These are phyloP conservation scores for Macrotrachela quadricornifera DNA, from an alignment of 1,140 invertebrate genomes.

Conservation along the genomic window DNA sequence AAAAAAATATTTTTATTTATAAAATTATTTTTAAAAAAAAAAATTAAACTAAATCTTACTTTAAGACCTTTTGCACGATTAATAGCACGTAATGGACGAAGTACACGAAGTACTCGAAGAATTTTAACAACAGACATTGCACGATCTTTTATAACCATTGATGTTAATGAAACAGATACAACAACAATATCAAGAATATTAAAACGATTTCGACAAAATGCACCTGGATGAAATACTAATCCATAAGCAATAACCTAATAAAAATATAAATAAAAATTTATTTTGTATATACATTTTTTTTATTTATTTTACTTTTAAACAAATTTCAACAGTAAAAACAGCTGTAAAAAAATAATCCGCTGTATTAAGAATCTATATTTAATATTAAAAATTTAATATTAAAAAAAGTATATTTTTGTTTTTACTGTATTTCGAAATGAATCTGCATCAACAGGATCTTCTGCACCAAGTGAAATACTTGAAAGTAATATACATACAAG, in stretches of 20 bases:
- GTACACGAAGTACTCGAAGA: conserved; percentile 81
- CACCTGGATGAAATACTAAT: conserved; percentile 81
- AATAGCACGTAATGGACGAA: conserved; percentile 89
- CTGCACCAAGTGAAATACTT: conserved; percentile 85
- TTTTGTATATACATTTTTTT: not conserved
- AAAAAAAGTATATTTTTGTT: not conserved
- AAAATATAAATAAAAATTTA: not conserved
- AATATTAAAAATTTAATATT: conserved; percentile 7
- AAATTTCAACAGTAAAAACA: conserved; percentile 91
- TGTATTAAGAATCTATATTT: conserved; percentile 63
- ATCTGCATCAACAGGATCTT: conserved; percentile 67
- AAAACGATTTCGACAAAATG: conserved; percentile 92
- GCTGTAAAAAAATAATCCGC: conserved; percentile 97
- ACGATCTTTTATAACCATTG: conserved; percentile 57
- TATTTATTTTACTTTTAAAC: conserved; percentile 47
- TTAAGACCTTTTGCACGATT: conserved; percentile 98
- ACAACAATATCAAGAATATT: conserved; percentile 93
- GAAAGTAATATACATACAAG: conserved; percentile 92
- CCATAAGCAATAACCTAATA: conserved; percentile 68
- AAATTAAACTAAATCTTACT: conserved; percentile 39
- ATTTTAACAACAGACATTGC: conserved; percentile 97
- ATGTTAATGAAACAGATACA: conserved; percentile 86
- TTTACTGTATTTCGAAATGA: conserved; percentile 47
- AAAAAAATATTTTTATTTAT: not conserved
- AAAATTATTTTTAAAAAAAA: not conserved